phyloP scores from a whole-genome alignment of 2,797 vertebrate genomes.

The Thamnophis elegans region DNA sequence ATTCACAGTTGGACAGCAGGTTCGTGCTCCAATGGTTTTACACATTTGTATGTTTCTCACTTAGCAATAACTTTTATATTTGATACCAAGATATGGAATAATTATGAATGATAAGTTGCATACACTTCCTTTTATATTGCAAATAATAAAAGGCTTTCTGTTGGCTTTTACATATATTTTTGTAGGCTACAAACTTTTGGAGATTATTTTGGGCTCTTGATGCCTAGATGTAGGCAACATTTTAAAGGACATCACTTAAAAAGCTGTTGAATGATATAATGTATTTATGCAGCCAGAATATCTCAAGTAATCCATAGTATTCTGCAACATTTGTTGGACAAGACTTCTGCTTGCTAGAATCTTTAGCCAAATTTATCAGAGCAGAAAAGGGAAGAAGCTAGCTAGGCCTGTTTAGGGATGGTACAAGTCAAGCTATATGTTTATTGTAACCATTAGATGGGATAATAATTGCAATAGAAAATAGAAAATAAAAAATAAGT shows the following conservation, averaged over 20 bases:
- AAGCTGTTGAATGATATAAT: background rate
- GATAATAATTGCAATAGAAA: background rate
- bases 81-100: background rate
- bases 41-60: background rate
- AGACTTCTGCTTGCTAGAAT: background rate
- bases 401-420: background rate
- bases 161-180: background rate
- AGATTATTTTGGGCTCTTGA: background rate
- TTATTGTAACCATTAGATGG: background rate
- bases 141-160: background rate
- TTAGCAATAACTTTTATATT: background rate
- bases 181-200: background rate
- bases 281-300: background rate
- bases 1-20: conserved; percentile 90
- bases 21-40: conserved; percentile 43
- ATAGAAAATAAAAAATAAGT: background rate
- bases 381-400: background rate
- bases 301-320: background rate
- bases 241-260: background rate
- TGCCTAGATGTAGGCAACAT: background rate
- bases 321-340: background rate
- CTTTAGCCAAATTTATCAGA: background rate
- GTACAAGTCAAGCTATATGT: background rate
- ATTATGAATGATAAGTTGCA: background rate
- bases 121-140: background rate